Percentiles rank a stretch among this genome's conserved stretches.
Conservation (phyloP, 2,113 vertebrate genomes). For the Lophochroa leadbeateri region DNA sequence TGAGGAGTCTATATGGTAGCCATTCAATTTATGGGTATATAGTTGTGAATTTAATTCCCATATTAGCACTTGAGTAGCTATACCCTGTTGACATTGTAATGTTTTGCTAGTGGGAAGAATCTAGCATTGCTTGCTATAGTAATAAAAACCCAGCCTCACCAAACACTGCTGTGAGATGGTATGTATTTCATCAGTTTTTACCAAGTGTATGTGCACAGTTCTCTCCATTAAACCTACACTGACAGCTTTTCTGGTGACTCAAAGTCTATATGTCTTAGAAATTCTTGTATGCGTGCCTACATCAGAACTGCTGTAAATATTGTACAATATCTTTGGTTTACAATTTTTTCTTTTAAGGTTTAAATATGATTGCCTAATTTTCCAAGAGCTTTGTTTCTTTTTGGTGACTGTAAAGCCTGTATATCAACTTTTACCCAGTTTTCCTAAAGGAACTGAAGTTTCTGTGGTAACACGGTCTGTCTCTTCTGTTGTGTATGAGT, state of each 20-base stretch:
- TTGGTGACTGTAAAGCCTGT: neutral
- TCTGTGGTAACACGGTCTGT: neutral
- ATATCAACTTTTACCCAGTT: neutral
- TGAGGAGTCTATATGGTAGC: neutral
- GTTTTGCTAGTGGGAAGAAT: slow-evolving; percentile 34
- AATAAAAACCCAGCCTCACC: neutral
- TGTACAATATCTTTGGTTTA: neutral
- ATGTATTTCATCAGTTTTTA: neutral
- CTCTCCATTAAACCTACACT: neutral
- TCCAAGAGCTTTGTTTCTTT: neutral
- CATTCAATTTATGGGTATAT: neutral
- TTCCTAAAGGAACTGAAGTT: neutral
- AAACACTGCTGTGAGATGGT: neutral
- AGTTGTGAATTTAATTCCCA: neutral
- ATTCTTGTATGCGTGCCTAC: neutral
- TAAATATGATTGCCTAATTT: neutral
- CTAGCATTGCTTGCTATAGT: neutral
- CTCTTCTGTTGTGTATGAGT: neutral
- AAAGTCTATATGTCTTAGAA: neutral
- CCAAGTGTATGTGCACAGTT: neutral
- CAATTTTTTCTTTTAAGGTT: neutral
- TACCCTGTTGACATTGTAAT: neutral
- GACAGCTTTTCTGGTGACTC: neutral
- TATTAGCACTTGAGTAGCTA: neutral
- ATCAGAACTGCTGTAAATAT: neutral